Percentiles rank a stretch among this genome's conserved stretches.
Evolutionary conservation across 2,797 vertebrate species (phyloP).

Genomic region (Telmatherina bonti): DNA sequence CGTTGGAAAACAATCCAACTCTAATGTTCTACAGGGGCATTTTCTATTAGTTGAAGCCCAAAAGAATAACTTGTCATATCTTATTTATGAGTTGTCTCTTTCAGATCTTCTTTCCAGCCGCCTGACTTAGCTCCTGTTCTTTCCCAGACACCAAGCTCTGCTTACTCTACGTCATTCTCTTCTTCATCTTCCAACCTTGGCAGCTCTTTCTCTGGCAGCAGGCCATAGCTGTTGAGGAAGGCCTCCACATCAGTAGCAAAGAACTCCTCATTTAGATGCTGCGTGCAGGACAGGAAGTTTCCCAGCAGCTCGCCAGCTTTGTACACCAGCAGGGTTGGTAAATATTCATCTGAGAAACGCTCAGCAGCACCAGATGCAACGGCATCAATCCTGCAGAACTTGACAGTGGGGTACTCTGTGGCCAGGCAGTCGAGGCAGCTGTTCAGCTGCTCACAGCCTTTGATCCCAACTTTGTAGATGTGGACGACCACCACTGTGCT

Average conservation of each 20-base stretch:
- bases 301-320: slow-evolving; percentile 95
- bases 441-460: slow-evolving; percentile 92
- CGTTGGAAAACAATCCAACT: slow-evolving; percentile 27
- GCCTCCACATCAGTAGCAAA: slow-evolving; percentile 94
- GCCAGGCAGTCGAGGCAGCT: slow-evolving; percentile 90
- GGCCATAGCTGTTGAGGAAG: slow-evolving; percentile 96
- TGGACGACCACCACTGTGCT: slow-evolving; percentile 92
- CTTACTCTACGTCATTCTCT: slow-evolving; percentile 73
- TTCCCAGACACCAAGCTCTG: slow-evolving; percentile 71
- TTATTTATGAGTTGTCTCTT: slow-evolving; percentile 43
- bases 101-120: slow-evolving; percentile 23
- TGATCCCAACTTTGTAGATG: slow-evolving; percentile 89
- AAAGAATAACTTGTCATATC: slow-evolving; percentile 13
- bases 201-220: slow-evolving; percentile 92
- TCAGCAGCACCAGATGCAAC: slow-evolving; percentile 90
- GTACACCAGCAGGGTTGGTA: slow-evolving; percentile 94
- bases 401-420: slow-evolving; percentile 89
- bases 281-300: slow-evolving; percentile 90
- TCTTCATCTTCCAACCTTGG: slow-evolving; percentile 76
- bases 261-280: slow-evolving; percentile 92
- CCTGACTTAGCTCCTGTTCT: slow-evolving; percentile 17
- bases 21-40: slow-evolving; percentile 40
- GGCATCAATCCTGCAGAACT: slow-evolving; percentile 96
- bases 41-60: slow-evolving; percentile 39
- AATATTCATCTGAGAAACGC: slow-evolving; percentile 90